Conservation (phyloP, 2,888 invertebrate species). For the Trilocha varians region DNA sequence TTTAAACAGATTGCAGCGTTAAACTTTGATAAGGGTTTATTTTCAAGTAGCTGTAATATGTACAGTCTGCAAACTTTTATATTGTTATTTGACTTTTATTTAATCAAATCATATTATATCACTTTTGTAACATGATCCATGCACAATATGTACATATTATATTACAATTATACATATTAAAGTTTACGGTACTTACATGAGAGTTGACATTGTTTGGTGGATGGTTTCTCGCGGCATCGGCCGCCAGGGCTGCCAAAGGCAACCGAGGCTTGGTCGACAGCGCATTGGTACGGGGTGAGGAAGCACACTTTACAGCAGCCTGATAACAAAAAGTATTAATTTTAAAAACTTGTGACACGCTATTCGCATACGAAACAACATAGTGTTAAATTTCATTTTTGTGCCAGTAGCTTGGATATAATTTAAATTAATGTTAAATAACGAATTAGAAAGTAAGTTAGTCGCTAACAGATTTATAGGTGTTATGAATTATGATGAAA, state of each 20-base stretch:
- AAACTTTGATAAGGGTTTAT: neutral
- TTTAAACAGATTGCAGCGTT: neutral
- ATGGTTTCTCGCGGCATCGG: conserved; percentile 58
- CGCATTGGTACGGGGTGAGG: conserved; percentile 65
- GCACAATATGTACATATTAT: neutral
- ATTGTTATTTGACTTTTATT: no score
- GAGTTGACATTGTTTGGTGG: conserved; percentile 67
- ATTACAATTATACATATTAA: neutral
- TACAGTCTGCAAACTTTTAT: no score
- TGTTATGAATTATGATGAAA: no score
- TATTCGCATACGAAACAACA: no score
- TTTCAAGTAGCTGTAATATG: no score
- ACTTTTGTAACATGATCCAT: no score
- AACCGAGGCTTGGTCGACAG: conserved; percentile 63
- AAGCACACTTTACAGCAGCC: conserved; percentile 69
- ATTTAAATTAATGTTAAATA: no score
- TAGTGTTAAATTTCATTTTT: no score
- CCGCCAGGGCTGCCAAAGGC: conserved; percentile 55
- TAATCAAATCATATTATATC: neutral
- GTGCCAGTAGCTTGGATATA: no score
- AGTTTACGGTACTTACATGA: conserved; percentile 45
- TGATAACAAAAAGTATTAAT: conserved; percentile 26
- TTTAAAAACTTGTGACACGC: no score
- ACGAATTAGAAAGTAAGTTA: no score
- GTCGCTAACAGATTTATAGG: no score